Evolutionary conservation across 2,113 vertebrate genomes (phyloP).

Genomic region (Aramus guarauna): DNA sequence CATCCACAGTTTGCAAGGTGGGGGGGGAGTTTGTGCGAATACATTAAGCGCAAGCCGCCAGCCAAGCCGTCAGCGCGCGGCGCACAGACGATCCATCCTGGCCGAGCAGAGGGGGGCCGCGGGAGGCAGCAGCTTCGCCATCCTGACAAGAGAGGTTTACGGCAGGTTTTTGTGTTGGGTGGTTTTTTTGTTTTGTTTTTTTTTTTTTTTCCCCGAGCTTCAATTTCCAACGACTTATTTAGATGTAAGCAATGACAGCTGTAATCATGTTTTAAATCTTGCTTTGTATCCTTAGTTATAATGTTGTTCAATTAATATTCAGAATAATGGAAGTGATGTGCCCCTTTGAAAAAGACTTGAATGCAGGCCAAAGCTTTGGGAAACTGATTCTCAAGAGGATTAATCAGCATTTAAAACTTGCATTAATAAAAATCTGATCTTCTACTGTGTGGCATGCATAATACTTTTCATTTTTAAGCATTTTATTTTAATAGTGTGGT

Average conservation of each 20-base stretch:
- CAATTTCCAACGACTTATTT: constrained; percentile 77
- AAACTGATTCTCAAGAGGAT: constrained; percentile 83
- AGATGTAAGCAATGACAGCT: constrained; percentile 77
- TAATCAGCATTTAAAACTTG: constrained; percentile 86
- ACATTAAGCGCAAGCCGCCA: neutral
- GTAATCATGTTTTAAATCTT: constrained; percentile 80
- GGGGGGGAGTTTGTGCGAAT: neutral
- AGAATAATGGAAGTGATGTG: constrained; percentile 80
- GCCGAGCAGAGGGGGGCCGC: rapidly evolving
- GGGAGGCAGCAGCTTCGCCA: neutral
- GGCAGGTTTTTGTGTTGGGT: neutral
- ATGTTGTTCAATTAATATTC: constrained; percentile 83
- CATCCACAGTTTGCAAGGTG: neutral
- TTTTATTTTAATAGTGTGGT: constrained; percentile 73
- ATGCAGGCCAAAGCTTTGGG: constrained; percentile 80
- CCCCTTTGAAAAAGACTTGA: constrained; percentile 79
- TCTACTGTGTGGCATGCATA: constrained; percentile 65
- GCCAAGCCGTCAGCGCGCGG: neutral
- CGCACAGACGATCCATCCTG: neutral
- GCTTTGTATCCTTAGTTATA: constrained; percentile 79
- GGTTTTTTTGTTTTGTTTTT: neutral
- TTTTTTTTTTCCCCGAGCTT: constrained; percentile 17
- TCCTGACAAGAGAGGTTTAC: constrained; percentile 39
- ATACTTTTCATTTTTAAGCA: constrained; percentile 77
- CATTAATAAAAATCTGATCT: constrained; percentile 85